Conservation (phyloP, 2,888 invertebrate species). For the Synergus laeviventris region DNA sequence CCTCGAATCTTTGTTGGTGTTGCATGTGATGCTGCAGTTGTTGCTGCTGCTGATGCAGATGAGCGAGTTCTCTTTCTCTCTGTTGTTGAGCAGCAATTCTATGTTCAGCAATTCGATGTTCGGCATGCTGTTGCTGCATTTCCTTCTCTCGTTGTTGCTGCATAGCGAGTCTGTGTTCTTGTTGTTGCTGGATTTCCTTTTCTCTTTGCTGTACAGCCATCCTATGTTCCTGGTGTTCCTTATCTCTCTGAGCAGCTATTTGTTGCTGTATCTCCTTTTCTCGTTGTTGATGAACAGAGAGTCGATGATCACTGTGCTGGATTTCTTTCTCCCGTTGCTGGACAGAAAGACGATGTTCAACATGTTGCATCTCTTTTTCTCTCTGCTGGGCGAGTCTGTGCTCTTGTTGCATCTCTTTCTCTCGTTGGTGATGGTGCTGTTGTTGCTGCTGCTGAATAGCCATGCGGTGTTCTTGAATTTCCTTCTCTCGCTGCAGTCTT, state of each 20-base stretch:
- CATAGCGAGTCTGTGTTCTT: constrained; percentile 64
- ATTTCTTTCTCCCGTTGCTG: constrained; percentile 68
- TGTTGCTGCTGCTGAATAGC: constrained; percentile 60
- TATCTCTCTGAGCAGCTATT: constrained; percentile 68
- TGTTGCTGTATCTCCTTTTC: constrained; percentile 74
- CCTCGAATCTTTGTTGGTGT: constrained; percentile 67
- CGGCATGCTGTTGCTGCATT: constrained; percentile 66
- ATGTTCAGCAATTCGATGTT: constrained; percentile 66
- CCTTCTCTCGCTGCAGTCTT: constrained; percentile 71
- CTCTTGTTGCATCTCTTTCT: constrained; percentile 71
- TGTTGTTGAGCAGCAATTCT: constrained; percentile 68
- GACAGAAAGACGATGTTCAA: constrained; percentile 61
- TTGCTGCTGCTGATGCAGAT: constrained; percentile 71
- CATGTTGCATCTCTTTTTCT: constrained; percentile 65
- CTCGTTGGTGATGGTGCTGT: constrained; percentile 66
- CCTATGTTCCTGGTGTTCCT: constrained; percentile 70
- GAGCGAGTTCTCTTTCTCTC: constrained; percentile 68
- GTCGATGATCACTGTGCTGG: constrained; percentile 62
- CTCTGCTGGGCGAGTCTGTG: constrained; percentile 62
- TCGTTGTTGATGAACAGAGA: constrained; percentile 65
- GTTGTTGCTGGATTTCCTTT: constrained; percentile 71
- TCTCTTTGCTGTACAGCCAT: constrained; percentile 66
- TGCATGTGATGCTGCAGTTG: constrained; percentile 70
- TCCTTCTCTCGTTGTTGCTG: constrained; percentile 69
- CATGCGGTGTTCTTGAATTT: constrained; percentile 67